These are phyloP conservation scores for Sebastiscus tertius DNA, from an alignment of 2,797 vertebrate genomes.

Conservation along the genomic window DNA sequence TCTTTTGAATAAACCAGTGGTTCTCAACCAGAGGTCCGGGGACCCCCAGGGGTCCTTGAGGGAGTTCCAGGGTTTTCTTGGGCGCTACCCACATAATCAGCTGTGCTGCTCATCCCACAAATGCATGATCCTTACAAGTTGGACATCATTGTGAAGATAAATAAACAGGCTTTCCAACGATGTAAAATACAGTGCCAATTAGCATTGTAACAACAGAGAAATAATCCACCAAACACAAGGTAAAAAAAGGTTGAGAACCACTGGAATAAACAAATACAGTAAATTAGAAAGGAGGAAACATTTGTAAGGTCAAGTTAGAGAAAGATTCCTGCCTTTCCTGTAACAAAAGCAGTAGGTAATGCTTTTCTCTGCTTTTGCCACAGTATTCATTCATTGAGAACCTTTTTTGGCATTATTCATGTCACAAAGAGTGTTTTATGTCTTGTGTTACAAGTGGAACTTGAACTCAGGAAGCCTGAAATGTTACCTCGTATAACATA, in stretches of 20 bases:
- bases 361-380: background rate
- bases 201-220: no score
- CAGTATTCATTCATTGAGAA: background rate
- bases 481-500: slow-evolving; percentile 2
- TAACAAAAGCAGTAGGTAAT: background rate
- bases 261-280: background rate
- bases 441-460: slow-evolving; percentile 27
- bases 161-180: no score
- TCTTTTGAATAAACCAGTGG: background rate
- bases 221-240: no score
- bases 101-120: no score
- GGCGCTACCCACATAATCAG: no score
- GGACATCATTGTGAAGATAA: no score
- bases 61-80: no score
- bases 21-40: no score
- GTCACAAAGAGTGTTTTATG: slow-evolving; percentile 40
- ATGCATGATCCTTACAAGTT: no score
- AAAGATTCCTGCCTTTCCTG: background rate
- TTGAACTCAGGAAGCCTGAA: slow-evolving; percentile 9
- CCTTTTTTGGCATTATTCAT: background rate
- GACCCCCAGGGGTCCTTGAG: no score
- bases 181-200: no score
- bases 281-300: background rate
- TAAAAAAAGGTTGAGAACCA: no score
- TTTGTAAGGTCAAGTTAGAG: background rate